Conservation (phyloP, 2,797 vertebrate genomes). For the Tapera naevia region DNA sequence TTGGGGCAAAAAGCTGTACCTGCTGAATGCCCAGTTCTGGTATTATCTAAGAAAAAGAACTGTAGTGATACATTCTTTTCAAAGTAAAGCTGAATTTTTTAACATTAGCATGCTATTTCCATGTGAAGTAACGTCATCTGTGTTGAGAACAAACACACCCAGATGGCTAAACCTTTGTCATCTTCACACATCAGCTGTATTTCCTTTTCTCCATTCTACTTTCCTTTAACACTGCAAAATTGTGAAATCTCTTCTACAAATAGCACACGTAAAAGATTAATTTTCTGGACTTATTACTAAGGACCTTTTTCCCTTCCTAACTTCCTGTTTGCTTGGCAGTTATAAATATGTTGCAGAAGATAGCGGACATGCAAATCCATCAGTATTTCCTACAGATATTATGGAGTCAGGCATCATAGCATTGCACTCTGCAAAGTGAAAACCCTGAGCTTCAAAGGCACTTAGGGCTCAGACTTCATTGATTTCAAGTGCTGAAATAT, state of each 20-base stretch:
- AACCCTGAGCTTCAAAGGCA: not conserved
- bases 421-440: not conserved
- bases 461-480: conserved; percentile 10
- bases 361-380: not conserved
- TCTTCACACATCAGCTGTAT: not conserved
- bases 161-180: not conserved
- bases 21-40: not conserved
- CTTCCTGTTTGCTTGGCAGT: not conserved
- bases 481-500: conserved; percentile 36
- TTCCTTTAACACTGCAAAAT: not conserved
- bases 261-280: not conserved
- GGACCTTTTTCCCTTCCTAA: accelerated
- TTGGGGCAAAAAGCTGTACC: not conserved
- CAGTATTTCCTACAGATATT: not conserved
- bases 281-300: not conserved
- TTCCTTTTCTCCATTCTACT: not conserved
- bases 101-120: not conserved
- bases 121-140: not conserved
- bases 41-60: not conserved
- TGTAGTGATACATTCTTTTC: not conserved
- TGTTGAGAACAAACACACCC: not conserved
- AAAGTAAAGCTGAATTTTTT: not conserved
- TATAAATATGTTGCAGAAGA: not conserved
- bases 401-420: not conserved
- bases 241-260: not conserved